Base-by-base conservation (phyloP, 1,140 invertebrate species). In the Papilio aristodemus region DNA sequence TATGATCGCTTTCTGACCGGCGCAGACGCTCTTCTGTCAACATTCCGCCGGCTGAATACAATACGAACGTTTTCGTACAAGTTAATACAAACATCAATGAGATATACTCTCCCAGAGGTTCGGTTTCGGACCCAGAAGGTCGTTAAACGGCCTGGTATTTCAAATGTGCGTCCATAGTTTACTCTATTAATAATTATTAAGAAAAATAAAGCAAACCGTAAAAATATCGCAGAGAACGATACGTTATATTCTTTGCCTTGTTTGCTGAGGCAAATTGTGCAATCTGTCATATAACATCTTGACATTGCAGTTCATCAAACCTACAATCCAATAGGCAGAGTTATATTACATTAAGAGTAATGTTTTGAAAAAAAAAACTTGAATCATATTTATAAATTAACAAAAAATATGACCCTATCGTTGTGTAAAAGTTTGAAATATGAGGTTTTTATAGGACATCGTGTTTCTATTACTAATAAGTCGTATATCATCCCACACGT, bases 1-100 rank as follows among this genome's bases (percentile, higher is more conserved):
- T 83, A 72, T 80, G 72, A 80, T 69, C 37, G 9, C 19, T 10
- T 9, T 10, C 19, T 0, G 17, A 9, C 19, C 46, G 19, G 8
- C 9, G 0, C 8, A 11, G 19, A 1, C 10, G 6, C 10, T 11
- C 9, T 1, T 11, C 19, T 13, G 46, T 54, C 10, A 54, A 54
- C 11, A 0, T 25, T 25, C 19, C 38, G 22, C 11, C 38, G 13
- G 8, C 6, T 7, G 39, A 64, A 5, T 14, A n/a, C 25, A 43
- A 25, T 14, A 25, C 22, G 10, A 54, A 54, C 0, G 9, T 54
- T 22, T 22, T 11, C 19, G 4, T 54, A 4, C 10, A 54, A 13
- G 11, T 25, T 22, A 13, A 54, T 54, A 11, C 2, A 6, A 11
- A 54, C 22, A 22, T 5, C 5, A 9, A 11, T 11, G 46, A 50